Evolutionary conservation across 53 echinoderm and acorn worm genomes (phyloP).

Genomic region (Stichopus horrens): DNA sequence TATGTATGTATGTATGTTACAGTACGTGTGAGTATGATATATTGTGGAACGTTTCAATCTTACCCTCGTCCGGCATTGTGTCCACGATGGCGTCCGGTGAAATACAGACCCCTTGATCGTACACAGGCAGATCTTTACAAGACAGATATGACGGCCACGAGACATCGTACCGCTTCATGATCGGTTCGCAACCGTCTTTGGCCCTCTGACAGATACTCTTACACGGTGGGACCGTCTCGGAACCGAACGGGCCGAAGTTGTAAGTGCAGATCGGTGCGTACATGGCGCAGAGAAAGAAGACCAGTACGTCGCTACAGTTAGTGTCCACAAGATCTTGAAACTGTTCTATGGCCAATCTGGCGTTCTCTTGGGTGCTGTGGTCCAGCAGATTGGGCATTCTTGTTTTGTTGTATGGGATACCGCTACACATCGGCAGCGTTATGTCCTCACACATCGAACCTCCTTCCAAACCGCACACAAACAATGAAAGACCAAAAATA

Average conservation of each 20-base stretch:
- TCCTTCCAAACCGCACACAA: neutral
- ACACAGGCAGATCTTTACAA: slow-evolving; percentile 84
- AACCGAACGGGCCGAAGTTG: slow-evolving; percentile 73
- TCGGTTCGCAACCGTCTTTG: slow-evolving; percentile 75
- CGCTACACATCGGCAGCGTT: slow-evolving; percentile 78
- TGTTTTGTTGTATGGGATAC: slow-evolving; percentile 89
- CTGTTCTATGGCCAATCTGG: slow-evolving; percentile 88
- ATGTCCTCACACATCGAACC: slow-evolving; percentile 77
- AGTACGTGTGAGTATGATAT: neutral
- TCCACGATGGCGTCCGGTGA: slow-evolving; percentile 92
- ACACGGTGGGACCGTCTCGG: slow-evolving; percentile 84
- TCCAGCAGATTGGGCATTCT: slow-evolving; percentile 93
- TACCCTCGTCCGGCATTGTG: slow-evolving; percentile 72
- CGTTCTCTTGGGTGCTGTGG: slow-evolving; percentile 98
- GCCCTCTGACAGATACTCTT: slow-evolving; percentile 83
- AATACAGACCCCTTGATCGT: slow-evolving; percentile 90
- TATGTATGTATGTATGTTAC: neutral
- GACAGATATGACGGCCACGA: slow-evolving; percentile 82
- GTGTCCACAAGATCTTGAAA: slow-evolving; percentile 80
- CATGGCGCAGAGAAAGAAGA: slow-evolving; percentile 95
- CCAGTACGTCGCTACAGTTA: slow-evolving; percentile 78
- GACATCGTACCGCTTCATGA: slow-evolving; percentile 78
- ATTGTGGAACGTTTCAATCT: neutral
- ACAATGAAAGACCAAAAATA: slow-evolving; percentile 25
- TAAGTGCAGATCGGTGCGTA: slow-evolving; percentile 97